Conservation (phyloP, 2,888 invertebrate species). For the Ptychoptera contaminata region DNA sequence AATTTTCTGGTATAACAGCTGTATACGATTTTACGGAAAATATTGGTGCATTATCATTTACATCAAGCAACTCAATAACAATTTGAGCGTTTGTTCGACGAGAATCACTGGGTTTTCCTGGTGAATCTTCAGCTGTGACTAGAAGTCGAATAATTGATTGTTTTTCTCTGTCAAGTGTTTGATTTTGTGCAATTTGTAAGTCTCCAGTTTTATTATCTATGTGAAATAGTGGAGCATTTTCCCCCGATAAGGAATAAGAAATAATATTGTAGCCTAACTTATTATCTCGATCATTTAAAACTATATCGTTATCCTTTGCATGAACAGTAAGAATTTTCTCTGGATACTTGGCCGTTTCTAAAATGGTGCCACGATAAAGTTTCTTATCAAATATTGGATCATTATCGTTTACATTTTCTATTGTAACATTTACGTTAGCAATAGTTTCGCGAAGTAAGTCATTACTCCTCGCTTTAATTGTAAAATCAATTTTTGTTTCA, state of each 20-base stretch:
- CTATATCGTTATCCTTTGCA: slow-evolving; percentile 55
- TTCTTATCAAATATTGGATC: slow-evolving; percentile 51
- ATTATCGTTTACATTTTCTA: slow-evolving; percentile 66
- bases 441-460: slow-evolving; percentile 37
- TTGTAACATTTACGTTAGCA: slow-evolving; percentile 50
- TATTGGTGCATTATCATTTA: slow-evolving; percentile 61
- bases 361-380: slow-evolving; percentile 51
- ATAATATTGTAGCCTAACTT: slow-evolving; percentile 50
- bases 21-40: slow-evolving; percentile 47
- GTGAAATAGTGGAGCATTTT: slow-evolving; percentile 54
- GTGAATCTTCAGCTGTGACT: slow-evolving; percentile 60
- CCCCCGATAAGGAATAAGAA: slow-evolving; percentile 53
- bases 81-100: slow-evolving; percentile 46
- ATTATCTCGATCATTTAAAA: slow-evolving; percentile 38
- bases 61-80: slow-evolving; percentile 53
- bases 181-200: slow-evolving; percentile 47
- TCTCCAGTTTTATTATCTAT: slow-evolving; percentile 54
- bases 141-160: slow-evolving; percentile 52
- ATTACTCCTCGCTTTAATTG: slow-evolving; percentile 35
- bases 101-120: slow-evolving; percentile 49
- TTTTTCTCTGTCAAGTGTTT: slow-evolving; percentile 54
- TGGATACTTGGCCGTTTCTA: slow-evolving; percentile 52
- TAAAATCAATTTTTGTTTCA: slow-evolving; percentile 39
- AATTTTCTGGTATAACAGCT: slow-evolving; percentile 65
- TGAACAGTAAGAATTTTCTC: slow-evolving; percentile 49